A percentile compares a stretch with the other conserved stretches of the same genome.
Conservation (phyloP, 2,113 vertebrate genomes). For the Sapajus apella region DNA sequence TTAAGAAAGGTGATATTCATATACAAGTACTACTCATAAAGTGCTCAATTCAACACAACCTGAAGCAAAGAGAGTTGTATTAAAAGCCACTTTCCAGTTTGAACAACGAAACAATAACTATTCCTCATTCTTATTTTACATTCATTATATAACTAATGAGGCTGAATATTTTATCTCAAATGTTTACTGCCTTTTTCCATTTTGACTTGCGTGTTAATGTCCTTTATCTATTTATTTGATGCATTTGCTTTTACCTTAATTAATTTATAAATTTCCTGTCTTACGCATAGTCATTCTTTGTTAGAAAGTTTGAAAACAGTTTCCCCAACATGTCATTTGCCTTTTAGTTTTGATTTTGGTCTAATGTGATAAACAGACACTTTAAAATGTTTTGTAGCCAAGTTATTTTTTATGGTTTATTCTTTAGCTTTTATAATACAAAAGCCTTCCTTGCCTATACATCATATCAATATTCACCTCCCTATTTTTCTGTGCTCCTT, state of each 20-base stretch:
- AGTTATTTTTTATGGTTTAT: neutral
- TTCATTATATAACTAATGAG: neutral
- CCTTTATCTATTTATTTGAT: neutral
- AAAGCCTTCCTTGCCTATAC: neutral
- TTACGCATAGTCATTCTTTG: neutral
- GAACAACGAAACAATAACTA: neutral
- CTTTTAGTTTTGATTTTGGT: neutral
- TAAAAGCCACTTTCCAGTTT: neutral
- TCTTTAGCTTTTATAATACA: neutral
- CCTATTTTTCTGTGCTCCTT: neutral
- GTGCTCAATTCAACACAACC: neutral
- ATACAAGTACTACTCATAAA: neutral
- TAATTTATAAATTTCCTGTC: neutral
- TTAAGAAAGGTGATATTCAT: neutral
- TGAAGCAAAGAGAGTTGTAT: neutral
- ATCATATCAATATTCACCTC: neutral
- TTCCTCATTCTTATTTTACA: neutral
- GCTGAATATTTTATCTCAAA: neutral
- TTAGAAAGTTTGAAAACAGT: neutral
- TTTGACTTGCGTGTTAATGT: neutral
- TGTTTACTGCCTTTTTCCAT: neutral
- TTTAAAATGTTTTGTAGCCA: neutral
- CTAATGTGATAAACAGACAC: neutral
- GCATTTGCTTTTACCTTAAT: neutral
- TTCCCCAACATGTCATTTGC: neutral